A percentile compares a stretch with the other conserved stretches of the same genome.
Evolutionary conservation across 2,888 invertebrate genomes (phyloP).

Genomic region (Lysandra bellargus): DNA sequence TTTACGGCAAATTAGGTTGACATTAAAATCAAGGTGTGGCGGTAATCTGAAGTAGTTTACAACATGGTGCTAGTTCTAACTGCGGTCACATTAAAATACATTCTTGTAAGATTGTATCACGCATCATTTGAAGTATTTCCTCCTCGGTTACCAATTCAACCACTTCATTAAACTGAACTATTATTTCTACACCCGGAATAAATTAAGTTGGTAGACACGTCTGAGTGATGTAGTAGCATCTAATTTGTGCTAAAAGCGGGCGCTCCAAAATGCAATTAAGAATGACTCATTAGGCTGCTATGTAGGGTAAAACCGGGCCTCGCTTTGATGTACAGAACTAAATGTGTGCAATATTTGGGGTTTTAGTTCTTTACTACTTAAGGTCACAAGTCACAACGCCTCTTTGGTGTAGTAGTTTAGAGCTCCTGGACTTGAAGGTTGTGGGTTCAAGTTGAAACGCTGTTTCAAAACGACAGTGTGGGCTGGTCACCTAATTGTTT

Average conservation of each 20-base stretch:
- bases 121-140: not conserved
- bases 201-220: slow-evolving; percentile 20
- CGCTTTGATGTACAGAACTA: slow-evolving; percentile 3
- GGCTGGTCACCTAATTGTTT: no score
- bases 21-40: no score
- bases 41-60: no score
- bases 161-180: not conserved
- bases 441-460: no score
- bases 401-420: no score
- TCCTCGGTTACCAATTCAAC: not conserved
- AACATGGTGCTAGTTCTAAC: no score
- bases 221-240: not conserved
- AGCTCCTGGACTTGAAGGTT: no score
- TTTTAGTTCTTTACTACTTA: no score
- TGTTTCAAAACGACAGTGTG: no score
- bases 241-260: slow-evolving; percentile 28
- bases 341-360: not conserved
- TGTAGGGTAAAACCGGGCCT: slow-evolving; percentile 6
- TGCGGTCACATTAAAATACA: not conserved
- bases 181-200: slow-evolving; percentile 1
- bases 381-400: no score
- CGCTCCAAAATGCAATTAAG: slow-evolving; percentile 24
- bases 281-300: slow-evolving; percentile 15
- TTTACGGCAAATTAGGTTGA: no score
- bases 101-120: not conserved